phyloP scores from a whole-genome alignment of 2,888 invertebrate genomes.

The Heteromurus nitidus region DNA sequence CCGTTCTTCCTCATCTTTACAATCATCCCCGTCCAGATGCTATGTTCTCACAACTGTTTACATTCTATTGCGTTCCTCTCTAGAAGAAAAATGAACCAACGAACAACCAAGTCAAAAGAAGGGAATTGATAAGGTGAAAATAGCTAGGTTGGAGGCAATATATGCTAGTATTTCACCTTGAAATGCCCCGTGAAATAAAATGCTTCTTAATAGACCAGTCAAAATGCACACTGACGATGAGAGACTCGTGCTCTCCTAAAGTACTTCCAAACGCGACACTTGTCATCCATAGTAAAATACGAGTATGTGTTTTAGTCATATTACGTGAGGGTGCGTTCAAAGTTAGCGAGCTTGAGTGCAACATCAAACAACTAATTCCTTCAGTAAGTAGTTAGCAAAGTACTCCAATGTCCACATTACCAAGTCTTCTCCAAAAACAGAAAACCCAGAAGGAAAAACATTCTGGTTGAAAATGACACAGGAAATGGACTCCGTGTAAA shows the following conservation, averaged over 20 bases:
- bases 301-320: too few relatives aligned
- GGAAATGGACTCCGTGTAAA: conserved; percentile 45
- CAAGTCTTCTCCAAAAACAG: background rate
- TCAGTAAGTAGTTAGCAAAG: background rate
- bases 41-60: conserved; percentile 22
- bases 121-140: conserved; percentile 14
- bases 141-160: background rate
- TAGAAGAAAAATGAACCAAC: too few relatives aligned
- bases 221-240: too few relatives aligned
- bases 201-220: conserved; percentile 4
- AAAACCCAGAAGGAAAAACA: background rate
- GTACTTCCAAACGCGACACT: conserved; percentile 8
- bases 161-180: too few relatives aligned
- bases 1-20: too few relatives aligned
- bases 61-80: conserved; percentile 10
- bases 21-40: background rate
- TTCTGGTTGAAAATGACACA: conserved; percentile 24
- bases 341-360: background rate
- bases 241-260: too few relatives aligned
- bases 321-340: too few relatives aligned
- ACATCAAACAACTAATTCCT: background rate
- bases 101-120: background rate
- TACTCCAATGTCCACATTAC: too few relatives aligned
- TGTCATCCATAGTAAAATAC: too few relatives aligned
- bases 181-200: background rate